Base-by-base conservation (phyloP, 2,113 vertebrate genomes). In the Neodon shergylaensis region DNA sequence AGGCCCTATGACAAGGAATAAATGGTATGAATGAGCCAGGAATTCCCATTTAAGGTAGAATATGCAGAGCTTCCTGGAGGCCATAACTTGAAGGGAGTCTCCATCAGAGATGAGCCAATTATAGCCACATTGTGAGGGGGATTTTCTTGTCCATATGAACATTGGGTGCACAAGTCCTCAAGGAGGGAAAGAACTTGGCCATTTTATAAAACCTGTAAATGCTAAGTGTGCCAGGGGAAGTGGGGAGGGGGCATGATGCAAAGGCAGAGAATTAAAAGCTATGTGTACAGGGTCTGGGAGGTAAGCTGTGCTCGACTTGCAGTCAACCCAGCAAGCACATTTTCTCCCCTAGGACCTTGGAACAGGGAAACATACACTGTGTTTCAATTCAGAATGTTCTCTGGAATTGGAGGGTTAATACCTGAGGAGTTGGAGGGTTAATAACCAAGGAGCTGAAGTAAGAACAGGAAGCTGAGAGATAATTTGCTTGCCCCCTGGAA, bases 241-340 rank as follows among this genome's bases (percentile, higher is more conserved):
- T 68, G 33, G 7, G 11, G 26, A 1, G 24, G 7, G 1, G 5
- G 2, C 52, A 36, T 0, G 4, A 2, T 13, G 13, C n/a, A 16
- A 24, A 39, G 42, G 11, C 10, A 33, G n/a, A 68, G n/a, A 33
- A 24, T 26, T 1, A n/a, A 70, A 33, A 22, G 10, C 33, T 22
- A 6, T 13, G 28, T 22, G 33, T 31, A 31, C 52, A 58, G 73
- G 83, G 11, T 3, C 68, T 10, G 3, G 24, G 4, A 36, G 73
- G 11, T 6, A 36, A 74, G 12, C 7, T 52, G 13, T 1, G 16
- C 2, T 6, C 2, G 19, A 68, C 19, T 13, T 13, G n/a, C 42
- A 36, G 1, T 47, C 10, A 4, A 5, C 1, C 9, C 36, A 42
- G 1, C 9, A 9, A 12, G 73, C 1, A 10, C 7, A 6, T 78